These are phyloP conservation scores for Psettodes erumei DNA, from an alignment of 2,113 vertebrate species.

Conservation along the genomic window DNA sequence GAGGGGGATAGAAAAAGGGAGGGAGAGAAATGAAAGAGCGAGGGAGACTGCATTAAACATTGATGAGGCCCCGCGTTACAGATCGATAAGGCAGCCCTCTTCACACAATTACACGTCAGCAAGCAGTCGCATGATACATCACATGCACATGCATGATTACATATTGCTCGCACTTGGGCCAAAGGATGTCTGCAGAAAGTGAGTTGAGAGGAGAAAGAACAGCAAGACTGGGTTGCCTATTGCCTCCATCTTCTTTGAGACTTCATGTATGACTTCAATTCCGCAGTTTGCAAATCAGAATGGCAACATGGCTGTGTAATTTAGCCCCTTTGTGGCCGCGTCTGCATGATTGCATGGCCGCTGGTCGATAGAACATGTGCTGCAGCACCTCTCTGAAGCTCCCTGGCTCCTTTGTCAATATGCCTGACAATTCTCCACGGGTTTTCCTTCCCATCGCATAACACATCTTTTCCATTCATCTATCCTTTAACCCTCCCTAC, in stretches of 20 bases:
- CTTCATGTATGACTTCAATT: conserved; percentile 36
- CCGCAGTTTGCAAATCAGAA: conserved; percentile 28
- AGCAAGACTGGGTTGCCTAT: background rate
- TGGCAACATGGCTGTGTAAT: conserved; percentile 49
- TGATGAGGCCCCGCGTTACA: conserved; percentile 72
- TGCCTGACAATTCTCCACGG: conserved; percentile 59
- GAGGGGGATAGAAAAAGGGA: conserved; percentile 23
- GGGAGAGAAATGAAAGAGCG: conserved; percentile 55
- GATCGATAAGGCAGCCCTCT: conserved; percentile 79
- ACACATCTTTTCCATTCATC: conserved; percentile 63
- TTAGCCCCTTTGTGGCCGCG: conserved; percentile 40
- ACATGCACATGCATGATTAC: conserved; percentile 54
- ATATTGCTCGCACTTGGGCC: conserved; percentile 14
- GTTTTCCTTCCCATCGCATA: conserved; percentile 56
- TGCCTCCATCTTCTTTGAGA: conserved; percentile 3
- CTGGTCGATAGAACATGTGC: conserved; percentile 76
- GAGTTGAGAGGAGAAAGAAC: conserved; percentile 2
- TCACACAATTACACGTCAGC: conserved; percentile 82
- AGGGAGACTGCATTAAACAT: conserved; percentile 81
- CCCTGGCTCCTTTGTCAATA: conserved; percentile 66
- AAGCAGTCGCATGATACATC: conserved; percentile 68
- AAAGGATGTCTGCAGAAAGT: conserved; percentile 16
- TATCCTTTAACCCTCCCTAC: conserved; percentile 21
- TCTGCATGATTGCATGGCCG: conserved; percentile 56
- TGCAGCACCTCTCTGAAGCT: conserved; percentile 59